Percentiles rank a stretch among this genome's conserved stretches.
These are phyloP conservation scores for Herminia tarsipennalis DNA, from an alignment of 2,888 invertebrate species.

Conservation along the genomic window DNA sequence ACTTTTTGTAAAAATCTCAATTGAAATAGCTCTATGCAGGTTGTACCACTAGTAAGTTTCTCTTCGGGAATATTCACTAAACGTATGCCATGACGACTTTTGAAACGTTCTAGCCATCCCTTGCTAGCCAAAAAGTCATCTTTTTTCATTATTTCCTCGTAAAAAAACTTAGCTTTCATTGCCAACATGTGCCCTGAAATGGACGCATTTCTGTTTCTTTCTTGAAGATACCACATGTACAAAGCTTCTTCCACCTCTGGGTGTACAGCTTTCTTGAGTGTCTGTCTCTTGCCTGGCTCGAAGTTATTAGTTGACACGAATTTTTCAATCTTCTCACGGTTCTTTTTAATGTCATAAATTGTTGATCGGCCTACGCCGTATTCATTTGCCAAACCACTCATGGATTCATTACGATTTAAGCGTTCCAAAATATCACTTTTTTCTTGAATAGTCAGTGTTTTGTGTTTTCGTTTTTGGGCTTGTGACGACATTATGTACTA, in stretches of 20 bases:
- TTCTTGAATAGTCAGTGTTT: slow-evolving; percentile 17
- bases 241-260: slow-evolving; percentile 46
- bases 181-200: slow-evolving; percentile 19
- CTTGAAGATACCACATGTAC: slow-evolving; percentile 43
- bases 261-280: slow-evolving; percentile 42
- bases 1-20: too few relatives aligned
- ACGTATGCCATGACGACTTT: slow-evolving; percentile 43
- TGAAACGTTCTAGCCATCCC: slow-evolving; percentile 42
- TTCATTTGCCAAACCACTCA: slow-evolving; percentile 40
- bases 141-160: slow-evolving; percentile 26
- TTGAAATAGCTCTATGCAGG: too few relatives aligned
- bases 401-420: slow-evolving; percentile 43
- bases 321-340: slow-evolving; percentile 38
- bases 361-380: slow-evolving; percentile 24
- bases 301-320: slow-evolving; percentile 37
- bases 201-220: slow-evolving; percentile 41
- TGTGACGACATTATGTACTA: too few relatives aligned
- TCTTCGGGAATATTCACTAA: too few relatives aligned
- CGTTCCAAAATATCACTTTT: slow-evolving; percentile 42
- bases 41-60: too few relatives aligned
- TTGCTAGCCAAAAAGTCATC: slow-evolving; percentile 41
- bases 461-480: slow-evolving; percentile 6
- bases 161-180: slow-evolving; percentile 3
- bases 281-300: slow-evolving; percentile 45
- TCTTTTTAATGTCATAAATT: slow-evolving; percentile 32